These are phyloP conservation scores for Trisateles emortualis DNA, from an alignment of 2,888 invertebrate genomes.

Conservation along the genomic window DNA sequence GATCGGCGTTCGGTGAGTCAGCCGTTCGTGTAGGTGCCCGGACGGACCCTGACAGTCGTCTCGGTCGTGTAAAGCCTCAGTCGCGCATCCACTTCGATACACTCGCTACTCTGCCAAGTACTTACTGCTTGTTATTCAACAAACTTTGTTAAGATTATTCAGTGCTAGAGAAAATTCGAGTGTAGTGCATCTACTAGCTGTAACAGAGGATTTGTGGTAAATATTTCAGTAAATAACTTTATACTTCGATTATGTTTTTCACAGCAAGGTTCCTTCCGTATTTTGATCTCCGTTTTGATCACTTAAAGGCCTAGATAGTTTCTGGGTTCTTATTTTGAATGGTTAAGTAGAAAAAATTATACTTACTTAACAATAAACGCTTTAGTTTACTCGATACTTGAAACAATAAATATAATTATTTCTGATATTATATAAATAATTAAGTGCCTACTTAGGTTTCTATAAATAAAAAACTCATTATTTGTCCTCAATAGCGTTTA, in stretches of 20 bases:
- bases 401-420: no score
- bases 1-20: slow-evolving; percentile 76
- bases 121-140: slow-evolving; percentile 58
- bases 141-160: slow-evolving; percentile 58
- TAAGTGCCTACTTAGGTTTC: no score
- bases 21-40: slow-evolving; percentile 68
- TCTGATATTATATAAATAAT: no score
- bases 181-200: slow-evolving; percentile 48
- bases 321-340: no score
- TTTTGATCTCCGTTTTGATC: no score
- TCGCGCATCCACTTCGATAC: slow-evolving; percentile 67
- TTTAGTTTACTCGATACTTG: no score
- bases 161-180: slow-evolving; percentile 52
- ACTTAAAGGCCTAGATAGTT: no score
- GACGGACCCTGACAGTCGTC: slow-evolving; percentile 59
- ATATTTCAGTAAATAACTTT: slow-evolving; percentile 13
- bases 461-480: no score
- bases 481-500: no score
- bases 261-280: no score
- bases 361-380: no score
- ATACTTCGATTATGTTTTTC: neutral
- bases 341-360: no score
- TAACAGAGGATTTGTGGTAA: slow-evolving; percentile 49
- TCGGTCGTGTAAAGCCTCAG: slow-evolving; percentile 59
- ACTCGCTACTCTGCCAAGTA: slow-evolving; percentile 59